Evolutionary conservation across 2,888 invertebrate genomes (phyloP).

Genomic region (Philereme transversata): DNA sequence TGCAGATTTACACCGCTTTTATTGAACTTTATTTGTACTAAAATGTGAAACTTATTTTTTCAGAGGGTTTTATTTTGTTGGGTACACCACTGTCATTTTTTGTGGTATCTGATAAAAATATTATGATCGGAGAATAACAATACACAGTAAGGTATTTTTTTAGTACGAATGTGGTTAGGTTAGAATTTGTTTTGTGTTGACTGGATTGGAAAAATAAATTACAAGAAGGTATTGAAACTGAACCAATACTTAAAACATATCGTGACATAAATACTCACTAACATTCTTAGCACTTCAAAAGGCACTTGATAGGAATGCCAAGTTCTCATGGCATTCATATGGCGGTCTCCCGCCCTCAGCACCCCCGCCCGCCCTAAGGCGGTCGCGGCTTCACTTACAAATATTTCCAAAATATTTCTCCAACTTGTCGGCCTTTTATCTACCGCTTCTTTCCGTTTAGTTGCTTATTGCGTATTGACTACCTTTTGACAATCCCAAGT

Average conservation of each 20-base stretch:
- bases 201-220: too few species aligned
- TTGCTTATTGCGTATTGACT: constrained; percentile 65
- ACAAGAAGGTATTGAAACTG: too few species aligned
- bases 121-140: constrained; percentile 9
- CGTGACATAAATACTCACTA: background rate
- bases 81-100: constrained; percentile 3
- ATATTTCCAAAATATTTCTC: constrained; percentile 84
- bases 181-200: too few species aligned
- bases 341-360: constrained; percentile 40
- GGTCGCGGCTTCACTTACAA: constrained; percentile 73
- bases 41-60: constrained; percentile 22
- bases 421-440: constrained; percentile 81
- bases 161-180: too few species aligned
- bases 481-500: constrained; percentile 18
- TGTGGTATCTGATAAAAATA: constrained; percentile 11
- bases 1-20: constrained; percentile 33
- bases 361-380: constrained; percentile 55
- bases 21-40: constrained; percentile 32
- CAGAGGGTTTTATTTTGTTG: constrained; percentile 9
- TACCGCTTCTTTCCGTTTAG: constrained; percentile 81
- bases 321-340: constrained; percentile 19
- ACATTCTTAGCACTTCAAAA: constrained; percentile 16
- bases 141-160: background rate
- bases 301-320: constrained; percentile 20
- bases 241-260: too few species aligned